These are phyloP conservation scores for Phacellophora camtschatica DNA, from an alignment of 30 jellyfish, hydroid and myxozoan species.

Conservation along the genomic window DNA sequence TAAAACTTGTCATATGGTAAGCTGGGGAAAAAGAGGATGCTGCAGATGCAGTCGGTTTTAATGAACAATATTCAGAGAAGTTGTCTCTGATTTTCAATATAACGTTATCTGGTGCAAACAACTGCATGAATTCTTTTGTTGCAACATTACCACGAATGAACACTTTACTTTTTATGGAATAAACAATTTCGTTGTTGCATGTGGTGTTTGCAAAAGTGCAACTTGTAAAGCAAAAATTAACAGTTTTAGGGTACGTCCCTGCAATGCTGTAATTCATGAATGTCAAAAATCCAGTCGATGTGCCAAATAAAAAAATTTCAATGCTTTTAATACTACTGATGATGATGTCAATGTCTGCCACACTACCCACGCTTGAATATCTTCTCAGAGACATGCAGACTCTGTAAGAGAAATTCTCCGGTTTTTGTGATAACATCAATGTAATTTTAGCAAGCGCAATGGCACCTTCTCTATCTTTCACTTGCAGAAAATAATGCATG, in stretches of 20 bases:
- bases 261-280: constrained; percentile 11
- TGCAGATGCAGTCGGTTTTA: neutral
- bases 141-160: constrained; percentile 4
- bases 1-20: neutral
- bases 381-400: constrained; percentile 24
- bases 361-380: neutral
- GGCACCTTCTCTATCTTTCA: constrained; percentile 14
- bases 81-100: neutral
- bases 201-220: constrained; percentile 11
- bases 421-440: neutral
- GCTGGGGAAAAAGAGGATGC: neutral
- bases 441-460: neutral
- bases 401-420: neutral
- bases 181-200: neutral
- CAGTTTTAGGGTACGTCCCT: constrained; percentile 1
- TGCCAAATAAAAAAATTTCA: neutral
- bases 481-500: constrained; percentile 5
- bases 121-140: constrained; percentile 4
- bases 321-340: neutral
- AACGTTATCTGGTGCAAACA: constrained; percentile 17
- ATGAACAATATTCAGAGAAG: neutral
- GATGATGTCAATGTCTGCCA: constrained; percentile 9
- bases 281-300: neutral
- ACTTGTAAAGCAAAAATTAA: constrained; percentile 32
- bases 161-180: neutral